Evolutionary conservation across 35 echinoderm and acorn worm genomes (phyloP).

Genomic region (Heliocidaris erythrogramma): DNA sequence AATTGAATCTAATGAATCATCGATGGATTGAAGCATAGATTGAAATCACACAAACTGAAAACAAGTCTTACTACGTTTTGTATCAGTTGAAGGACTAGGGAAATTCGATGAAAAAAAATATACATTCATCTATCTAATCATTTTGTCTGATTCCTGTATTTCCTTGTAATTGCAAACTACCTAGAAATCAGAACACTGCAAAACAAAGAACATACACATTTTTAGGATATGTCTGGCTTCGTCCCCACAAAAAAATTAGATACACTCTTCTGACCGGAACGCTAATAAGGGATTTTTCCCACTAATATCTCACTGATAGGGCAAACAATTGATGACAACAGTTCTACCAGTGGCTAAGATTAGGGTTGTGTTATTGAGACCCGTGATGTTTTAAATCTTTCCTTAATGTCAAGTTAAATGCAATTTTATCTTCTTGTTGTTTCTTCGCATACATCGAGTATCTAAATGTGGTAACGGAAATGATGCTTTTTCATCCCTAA

Average conservation of each 20-base stretch:
- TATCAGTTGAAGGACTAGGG: no score
- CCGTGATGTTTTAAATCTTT: not conserved
- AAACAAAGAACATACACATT: not conserved
- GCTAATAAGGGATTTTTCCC: not conserved
- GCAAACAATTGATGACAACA: not conserved
- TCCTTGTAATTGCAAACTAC: no score
- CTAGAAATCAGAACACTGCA: not conserved
- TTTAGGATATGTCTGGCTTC: no score
- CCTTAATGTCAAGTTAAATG: not conserved
- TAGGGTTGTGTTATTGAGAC: not conserved
- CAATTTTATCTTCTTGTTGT: not conserved
- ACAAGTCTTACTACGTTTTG: no score
- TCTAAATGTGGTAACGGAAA: slow-evolving; percentile 10
- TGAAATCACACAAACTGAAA: no score
- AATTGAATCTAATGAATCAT: no score
- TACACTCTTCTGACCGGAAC: not conserved
- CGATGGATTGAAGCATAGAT: no score
- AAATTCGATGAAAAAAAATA: no score
- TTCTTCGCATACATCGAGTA: not conserved
- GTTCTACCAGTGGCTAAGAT: not conserved
- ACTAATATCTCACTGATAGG: not conserved
- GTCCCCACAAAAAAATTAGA: not conserved
- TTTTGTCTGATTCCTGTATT: no score
- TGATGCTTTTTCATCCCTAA: not conserved
- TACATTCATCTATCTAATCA: no score